Percentiles rank a stretch among this genome's conserved stretches.
Evolutionary conservation across 2,113 vertebrate genomes (phyloP).

Genomic region (Solenodon paradoxus): DNA sequence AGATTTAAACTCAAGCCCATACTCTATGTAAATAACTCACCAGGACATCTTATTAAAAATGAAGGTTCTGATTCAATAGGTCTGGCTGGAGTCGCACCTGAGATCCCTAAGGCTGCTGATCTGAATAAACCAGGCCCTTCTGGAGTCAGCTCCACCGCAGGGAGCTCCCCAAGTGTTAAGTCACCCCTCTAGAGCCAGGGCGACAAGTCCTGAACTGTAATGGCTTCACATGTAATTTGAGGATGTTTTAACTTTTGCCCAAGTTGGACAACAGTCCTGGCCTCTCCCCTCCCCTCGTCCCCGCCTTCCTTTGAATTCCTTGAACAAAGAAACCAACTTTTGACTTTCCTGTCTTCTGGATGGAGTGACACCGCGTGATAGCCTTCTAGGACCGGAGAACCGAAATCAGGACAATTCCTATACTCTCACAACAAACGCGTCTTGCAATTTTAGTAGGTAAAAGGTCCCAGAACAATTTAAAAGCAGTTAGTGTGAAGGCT

Average conservation of each 20-base stretch:
- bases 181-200: background rate
- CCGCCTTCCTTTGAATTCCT: conserved; percentile 67
- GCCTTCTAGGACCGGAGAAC: conserved; percentile 48
- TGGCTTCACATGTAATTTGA: conserved; percentile 62
- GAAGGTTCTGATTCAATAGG: background rate
- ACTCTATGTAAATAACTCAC: too few species aligned
- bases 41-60: background rate
- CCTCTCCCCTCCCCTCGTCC: background rate
- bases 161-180: background rate
- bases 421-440: background rate
- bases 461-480: conserved; percentile 40
- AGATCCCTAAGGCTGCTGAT: background rate
- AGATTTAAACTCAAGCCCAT: background rate
- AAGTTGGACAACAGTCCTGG: conserved; percentile 61
- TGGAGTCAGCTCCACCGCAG: too few species aligned
- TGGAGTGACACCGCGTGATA: conserved; percentile 3
- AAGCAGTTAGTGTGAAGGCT: background rate
- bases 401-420: conserved; percentile 31
- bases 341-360: conserved; percentile 67
- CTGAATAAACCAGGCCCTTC: background rate
- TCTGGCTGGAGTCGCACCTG: background rate
- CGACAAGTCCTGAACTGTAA: background rate
- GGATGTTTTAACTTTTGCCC: conserved; percentile 71
- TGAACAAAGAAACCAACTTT: conserved; percentile 67
- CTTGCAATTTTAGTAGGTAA: conserved; percentile 35